Evolutionary conservation across 2,797 vertebrate species (phyloP), one percentile per base, ranked within the genome.

Genomic region (Crax fasciolata): DNA sequence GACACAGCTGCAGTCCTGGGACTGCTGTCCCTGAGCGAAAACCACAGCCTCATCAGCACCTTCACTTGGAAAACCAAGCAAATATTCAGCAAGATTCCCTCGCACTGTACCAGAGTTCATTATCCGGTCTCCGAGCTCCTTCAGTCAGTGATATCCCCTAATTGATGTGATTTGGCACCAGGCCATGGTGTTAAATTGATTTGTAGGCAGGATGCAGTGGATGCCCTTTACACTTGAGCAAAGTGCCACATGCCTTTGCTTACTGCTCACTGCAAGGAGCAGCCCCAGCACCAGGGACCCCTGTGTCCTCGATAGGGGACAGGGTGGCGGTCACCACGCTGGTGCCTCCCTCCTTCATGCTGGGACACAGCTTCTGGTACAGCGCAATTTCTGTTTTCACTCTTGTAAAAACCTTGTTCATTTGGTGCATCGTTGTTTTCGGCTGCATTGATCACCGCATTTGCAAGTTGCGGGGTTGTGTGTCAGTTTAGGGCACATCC

Each of bases 111-210:
- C 90, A 70, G 70, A 92, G 93, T 96, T 94, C 91, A 96, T 96
- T 94, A 94, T 74, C 87, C 0, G 16, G 61, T 90, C 94, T 96
- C 95, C 2, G 83, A 89, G 94, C 94, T 94, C 68, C 93, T 90
- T 38, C 89, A 92, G 89, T 89, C 79, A 80, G 94, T 94, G 93
- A 93, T 89, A 87, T 87, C 74, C 77, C 80, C 93, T 94, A 94
- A 96, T 92, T 96, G 93, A 95, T 87, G 91, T 85, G 83, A 84
- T 94, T 87, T 96, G 96, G 96, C 93, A 70, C 84, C 58, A 32
- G 86, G 91, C 96, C 96, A 94, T 30, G 30, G 86, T 76, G 78
- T 63, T 80, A 94, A 94, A 95, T 91, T 95, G 96, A 94, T 95
- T 91, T 85, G 91, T 87, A 84, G 94, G 38, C 90, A 4, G 90